Evolutionary conservation across 2,797 vertebrate species (phyloP), one percentile per base, ranked within the genome.

Genomic region (Coregonus sp.): DNA sequence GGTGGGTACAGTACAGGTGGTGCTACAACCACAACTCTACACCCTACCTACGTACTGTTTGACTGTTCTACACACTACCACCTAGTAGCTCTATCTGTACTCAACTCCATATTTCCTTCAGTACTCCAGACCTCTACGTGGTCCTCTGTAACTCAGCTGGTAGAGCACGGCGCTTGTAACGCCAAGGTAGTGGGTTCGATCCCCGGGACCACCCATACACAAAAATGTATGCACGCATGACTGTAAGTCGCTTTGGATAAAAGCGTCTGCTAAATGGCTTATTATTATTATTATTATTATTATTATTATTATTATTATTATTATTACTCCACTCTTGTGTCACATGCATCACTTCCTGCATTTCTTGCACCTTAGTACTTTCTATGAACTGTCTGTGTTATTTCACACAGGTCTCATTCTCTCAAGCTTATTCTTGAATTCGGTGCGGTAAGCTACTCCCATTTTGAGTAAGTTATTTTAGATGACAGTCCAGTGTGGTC

Each of bases 1-100:
- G 98, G 98, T 99, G 85, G 87, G 90, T 74, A 63, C 52, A 4
- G 61, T 33, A 74, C 47, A 59, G 25, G 15, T 9, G 56, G 16
- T 40, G 15, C 65, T 3, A 12, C n/a, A 4, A 14, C 0, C 20
- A 69, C 56, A 67, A 61, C 14, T 14, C 31, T 33, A 73, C 71
- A 35, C 52, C 52, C 51, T 2, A 16, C 16, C 71, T 31, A 56
- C n/a, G 20, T 20, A 65, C n/a, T 29, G 47, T 70, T 31, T 73
- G 18, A 18, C 31, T n/a, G 52, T 37, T 33, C 31, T 18, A 25
- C 6, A 47, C 37, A 47, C 40, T 47, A 12, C 40, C 40, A 47
- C 40, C 9, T 9, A 12, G 2, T 2, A 11, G 40, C 2, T 47
- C 40, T 47, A 12, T 47, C 40, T 47, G 40, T 47, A 47, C 40